phyloP scores from a whole-genome alignment of 2,797 vertebrate species.

The Ibycter americanus region DNA sequence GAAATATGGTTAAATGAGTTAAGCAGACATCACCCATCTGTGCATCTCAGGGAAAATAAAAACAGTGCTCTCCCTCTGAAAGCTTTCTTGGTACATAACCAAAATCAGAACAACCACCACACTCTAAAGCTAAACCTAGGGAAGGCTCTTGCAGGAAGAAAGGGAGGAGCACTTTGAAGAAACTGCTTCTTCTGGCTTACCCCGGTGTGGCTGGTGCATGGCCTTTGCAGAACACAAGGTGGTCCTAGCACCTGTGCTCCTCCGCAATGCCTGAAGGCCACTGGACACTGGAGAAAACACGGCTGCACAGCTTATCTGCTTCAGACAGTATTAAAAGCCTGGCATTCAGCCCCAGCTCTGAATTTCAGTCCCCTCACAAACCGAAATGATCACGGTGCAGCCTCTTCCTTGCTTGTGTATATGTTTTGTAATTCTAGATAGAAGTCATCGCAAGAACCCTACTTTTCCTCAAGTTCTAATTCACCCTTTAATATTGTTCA shows the following conservation, averaged over 20 bases:
- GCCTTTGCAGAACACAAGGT: neutral
- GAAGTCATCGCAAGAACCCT: neutral
- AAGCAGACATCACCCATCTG: constrained; percentile 69
- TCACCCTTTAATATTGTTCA: constrained; percentile 15
- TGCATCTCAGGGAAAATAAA: constrained; percentile 67
- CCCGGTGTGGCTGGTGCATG: fast-evolving
- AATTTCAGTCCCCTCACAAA: neutral
- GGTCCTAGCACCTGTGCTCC: neutral
- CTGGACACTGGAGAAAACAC: neutral
- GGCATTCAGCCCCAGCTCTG: neutral
- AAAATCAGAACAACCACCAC: constrained; percentile 35
- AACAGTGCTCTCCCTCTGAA: constrained; percentile 60
- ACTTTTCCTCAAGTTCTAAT: neutral
- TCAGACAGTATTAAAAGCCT: neutral
- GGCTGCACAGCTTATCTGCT: neutral
- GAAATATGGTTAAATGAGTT: constrained; percentile 69
- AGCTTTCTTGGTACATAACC: constrained; percentile 61
- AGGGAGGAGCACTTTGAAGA: neutral
- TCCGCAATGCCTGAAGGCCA: neutral
- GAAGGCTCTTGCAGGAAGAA: neutral
- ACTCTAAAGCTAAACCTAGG: constrained; percentile 5
- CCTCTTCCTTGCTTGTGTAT: neutral
- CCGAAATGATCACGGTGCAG: neutral
- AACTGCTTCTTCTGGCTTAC: neutral
- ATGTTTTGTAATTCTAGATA: neutral